phyloP scores from a whole-genome alignment of 92 coral and sea anemone genomes.

The Phenganax stokvisi region DNA sequence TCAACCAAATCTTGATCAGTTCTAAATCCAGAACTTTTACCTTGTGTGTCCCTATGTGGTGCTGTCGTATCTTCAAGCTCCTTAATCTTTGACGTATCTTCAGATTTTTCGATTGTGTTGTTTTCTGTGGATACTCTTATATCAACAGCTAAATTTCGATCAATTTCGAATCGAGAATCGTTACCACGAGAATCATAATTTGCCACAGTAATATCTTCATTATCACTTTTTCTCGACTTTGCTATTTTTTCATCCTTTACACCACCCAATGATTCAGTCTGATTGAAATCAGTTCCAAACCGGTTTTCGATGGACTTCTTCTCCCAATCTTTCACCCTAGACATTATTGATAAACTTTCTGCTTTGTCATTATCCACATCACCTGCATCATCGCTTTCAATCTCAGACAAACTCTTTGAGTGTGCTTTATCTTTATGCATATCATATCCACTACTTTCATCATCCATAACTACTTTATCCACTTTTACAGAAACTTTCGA shows the following conservation, averaged over 20 bases:
- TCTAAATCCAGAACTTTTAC: not conserved
- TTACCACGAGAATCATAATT: too few relatives aligned
- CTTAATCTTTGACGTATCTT: not conserved
- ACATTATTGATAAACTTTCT: slow-evolving; percentile 18
- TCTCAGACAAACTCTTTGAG: too few relatives aligned
- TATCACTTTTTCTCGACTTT: not conserved
- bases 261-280: not conserved
- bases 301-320: slow-evolving; percentile 4
- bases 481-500: not conserved
- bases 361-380: slow-evolving; percentile 36
- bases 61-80: too few relatives aligned
- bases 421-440: not conserved
- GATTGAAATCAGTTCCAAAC: not conserved
- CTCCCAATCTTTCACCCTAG: slow-evolving; percentile 30
- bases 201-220: not conserved
- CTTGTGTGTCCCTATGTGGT: not conserved
- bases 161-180: too few relatives aligned
- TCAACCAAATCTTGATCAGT: not conserved
- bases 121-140: not conserved
- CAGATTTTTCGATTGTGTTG: not conserved
- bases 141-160: too few relatives aligned
- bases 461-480: not conserved
- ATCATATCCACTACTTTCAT: not conserved
- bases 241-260: not conserved
- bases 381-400: not conserved